These are phyloP conservation scores for Lanius collurio DNA, from an alignment of 2,113 vertebrate genomes.

Conservation along the genomic window DNA sequence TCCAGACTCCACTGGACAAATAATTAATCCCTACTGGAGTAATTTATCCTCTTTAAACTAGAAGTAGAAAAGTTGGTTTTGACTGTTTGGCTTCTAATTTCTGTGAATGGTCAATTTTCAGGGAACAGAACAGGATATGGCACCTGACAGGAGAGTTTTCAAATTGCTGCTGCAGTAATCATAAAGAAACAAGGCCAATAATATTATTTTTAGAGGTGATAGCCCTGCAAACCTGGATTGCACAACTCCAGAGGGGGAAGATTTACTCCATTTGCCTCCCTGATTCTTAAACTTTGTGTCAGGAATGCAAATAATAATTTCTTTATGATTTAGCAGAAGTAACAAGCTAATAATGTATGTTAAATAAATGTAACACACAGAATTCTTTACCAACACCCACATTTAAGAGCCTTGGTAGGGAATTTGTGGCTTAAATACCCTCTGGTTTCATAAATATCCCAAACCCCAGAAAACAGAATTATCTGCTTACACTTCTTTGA, in stretches of 20 bases:
- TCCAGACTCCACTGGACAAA: not conserved
- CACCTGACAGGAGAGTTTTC: not conserved
- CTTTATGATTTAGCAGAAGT: not conserved
- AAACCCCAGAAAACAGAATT: not conserved
- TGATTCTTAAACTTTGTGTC: not conserved
- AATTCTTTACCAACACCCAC: not conserved
- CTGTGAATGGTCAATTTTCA: not conserved
- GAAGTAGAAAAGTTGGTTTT: not conserved
- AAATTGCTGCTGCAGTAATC: not conserved
- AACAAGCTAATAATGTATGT: not conserved
- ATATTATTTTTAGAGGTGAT: not conserved
- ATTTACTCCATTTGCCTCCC: not conserved
- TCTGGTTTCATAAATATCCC: not conserved
- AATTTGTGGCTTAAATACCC: not conserved
- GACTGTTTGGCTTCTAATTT: not conserved
- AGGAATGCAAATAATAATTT: not conserved
- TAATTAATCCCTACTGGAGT: not conserved
- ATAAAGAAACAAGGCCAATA: not conserved
- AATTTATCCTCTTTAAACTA: not conserved
- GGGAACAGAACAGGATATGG: not conserved
- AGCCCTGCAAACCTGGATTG: not conserved
- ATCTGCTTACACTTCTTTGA: not conserved
- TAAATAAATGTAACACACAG: not conserved
- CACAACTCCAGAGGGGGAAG: not conserved
- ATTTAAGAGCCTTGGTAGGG: not conserved